Evolutionary conservation across 2,888 invertebrate species (phyloP).

Genomic region (Globia sparganii): DNA sequence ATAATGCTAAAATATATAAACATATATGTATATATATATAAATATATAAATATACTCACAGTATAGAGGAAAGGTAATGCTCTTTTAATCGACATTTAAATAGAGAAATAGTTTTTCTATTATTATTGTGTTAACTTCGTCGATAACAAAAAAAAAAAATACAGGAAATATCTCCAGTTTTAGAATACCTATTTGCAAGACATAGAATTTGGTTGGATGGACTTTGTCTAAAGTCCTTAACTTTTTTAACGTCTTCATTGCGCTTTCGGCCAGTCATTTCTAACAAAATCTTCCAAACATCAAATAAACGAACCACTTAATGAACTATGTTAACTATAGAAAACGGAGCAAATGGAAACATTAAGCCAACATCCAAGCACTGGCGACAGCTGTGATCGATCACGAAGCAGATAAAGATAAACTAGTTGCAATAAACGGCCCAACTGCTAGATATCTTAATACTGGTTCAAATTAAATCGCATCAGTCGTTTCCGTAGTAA

Average conservation of each 20-base stretch:
- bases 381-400: constrained; percentile 43
- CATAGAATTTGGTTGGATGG: background rate
- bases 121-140: background rate
- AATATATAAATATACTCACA: no score
- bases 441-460: constrained; percentile 23
- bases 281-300: background rate
- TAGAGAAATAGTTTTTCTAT: no score
- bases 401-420: constrained; percentile 38
- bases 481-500: constrained; percentile 3
- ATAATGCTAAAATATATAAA: no score
- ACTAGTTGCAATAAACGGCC: constrained; percentile 33
- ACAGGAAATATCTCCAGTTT: background rate
- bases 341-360: constrained; percentile 16
- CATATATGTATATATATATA: no score
- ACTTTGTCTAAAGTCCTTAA: background rate
- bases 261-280: background rate
- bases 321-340: background rate
- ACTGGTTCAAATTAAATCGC: constrained; percentile 9
- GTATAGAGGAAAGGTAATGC: no score
- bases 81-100: no score
- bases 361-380: constrained; percentile 14
- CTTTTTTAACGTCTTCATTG: background rate
- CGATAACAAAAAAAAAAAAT: background rate
- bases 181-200: background rate
- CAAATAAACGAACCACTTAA: background rate